Evolutionary conservation across 1,140 invertebrate genomes (phyloP), one percentile per base, ranked within the genome.

Genomic region (Cherax quadricarinatus): DNA sequence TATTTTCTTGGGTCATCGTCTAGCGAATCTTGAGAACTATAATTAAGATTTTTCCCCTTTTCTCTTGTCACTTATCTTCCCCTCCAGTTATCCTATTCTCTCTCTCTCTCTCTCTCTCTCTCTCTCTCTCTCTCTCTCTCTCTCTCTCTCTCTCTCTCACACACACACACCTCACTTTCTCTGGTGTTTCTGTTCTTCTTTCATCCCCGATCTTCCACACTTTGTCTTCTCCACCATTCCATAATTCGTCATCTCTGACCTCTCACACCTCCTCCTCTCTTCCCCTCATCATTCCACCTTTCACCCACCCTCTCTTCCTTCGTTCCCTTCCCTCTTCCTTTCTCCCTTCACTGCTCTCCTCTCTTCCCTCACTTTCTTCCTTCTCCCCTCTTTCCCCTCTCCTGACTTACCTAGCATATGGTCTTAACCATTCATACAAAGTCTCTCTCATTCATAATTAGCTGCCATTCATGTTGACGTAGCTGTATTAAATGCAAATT

Each of bases 21-120:
- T n/a, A n/a, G n/a, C n/a, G n/a, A n/a, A n/a, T n/a, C n/a, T n/a
- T n/a, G 57, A 7, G 57, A 60, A n/a, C n/a, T n/a, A n/a, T n/a
- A n/a, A n/a, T n/a, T n/a, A n/a, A n/a, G n/a, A n/a, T 21, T 30
- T 73, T 9, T 70, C n/a, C 30, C 48, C 41, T n/a, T 86, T 24
- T 70, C 53, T 87, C 66, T 78, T 41, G 75, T 49, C 53, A 18
- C 73, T 53, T 78, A 18, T 87, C 73, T 78, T 41, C 78, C 73
- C 53, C 62, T 87, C 66, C 53, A 30, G 75, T 49, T 78, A 30
- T 87, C 73, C n/a, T 41, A 78, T 41, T 78, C 62, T 78, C 73
- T 78, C 57, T 85, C 62, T 85, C 62, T 85, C 62, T 66, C 62
- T 85, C 62, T 66, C 62, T 85, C 62, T 85, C 62, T 66, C 62